Percentiles rank a stretch among this genome's conserved stretches.
phyloP scores from a whole-genome alignment of 2,113 vertebrate species.

The Sigmodon hispidus region DNA sequence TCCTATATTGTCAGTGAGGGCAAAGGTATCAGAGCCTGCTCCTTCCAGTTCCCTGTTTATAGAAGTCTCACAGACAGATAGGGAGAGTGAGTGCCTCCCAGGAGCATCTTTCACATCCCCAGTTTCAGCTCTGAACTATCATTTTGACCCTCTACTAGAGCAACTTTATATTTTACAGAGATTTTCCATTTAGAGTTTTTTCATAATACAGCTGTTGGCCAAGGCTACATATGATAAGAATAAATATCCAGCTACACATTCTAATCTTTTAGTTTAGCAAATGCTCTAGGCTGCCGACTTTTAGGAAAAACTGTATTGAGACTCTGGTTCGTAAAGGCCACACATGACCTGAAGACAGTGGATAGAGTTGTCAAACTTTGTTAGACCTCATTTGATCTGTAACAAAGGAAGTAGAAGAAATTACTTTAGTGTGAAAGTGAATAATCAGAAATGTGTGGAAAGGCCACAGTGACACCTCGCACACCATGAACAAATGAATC shows the following conservation, averaged over 20 bases:
- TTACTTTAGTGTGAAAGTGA: background rate
- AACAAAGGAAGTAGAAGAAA: background rate
- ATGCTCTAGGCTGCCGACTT: background rate
- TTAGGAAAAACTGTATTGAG: background rate
- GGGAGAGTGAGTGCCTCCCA: background rate
- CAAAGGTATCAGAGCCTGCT: background rate
- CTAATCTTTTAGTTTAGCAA: background rate
- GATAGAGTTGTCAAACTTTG: background rate
- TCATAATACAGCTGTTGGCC: background rate
- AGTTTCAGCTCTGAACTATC: background rate
- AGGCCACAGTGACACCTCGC: background rate
- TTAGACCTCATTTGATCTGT: background rate
- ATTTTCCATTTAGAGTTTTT: constrained; percentile 30
- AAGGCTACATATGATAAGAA: background rate
- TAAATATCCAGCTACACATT: background rate
- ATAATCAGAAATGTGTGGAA: background rate
- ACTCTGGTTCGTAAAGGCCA: background rate
- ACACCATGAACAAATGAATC: background rate
- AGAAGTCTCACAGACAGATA: background rate
- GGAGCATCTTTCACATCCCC: background rate
- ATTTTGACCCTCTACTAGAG: background rate
- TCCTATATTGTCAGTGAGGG: background rate
- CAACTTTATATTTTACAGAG: background rate
- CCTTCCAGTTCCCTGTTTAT: background rate
- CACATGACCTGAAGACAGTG: background rate